Evolutionary conservation across 2,113 vertebrate genomes (phyloP), one percentile per base, ranked within the genome.

Genomic region (Pangasianodon gigas): DNA sequence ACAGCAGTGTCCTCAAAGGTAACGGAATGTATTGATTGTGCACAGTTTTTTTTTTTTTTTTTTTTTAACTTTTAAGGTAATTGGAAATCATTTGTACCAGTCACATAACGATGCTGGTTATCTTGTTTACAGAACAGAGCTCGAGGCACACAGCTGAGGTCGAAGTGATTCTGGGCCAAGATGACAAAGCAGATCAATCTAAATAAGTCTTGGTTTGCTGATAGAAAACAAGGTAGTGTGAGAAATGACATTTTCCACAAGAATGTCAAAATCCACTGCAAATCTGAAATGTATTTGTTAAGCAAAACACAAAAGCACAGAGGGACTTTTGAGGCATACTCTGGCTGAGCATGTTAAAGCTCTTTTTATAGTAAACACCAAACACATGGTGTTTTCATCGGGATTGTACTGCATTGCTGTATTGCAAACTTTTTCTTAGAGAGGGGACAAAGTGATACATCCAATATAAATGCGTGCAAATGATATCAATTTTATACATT

Each of bases 81-180:
- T 54, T n/a, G 48, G 46, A 54, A 74, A 74, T 32, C 26, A 58
- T 83, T 89, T 81, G 77, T 88, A 48, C 26, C 58, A 85, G 80
- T 84, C 14, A 9, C 11, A 56, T 88, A 69, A 71, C 4, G 4
- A 26, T 24, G 24, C 2, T 65, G 41, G 18, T 44, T 79, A 9
- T 65, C 54, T 85, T 56, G 21, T 83, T 90, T 85, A 14, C 86
- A 89, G 87, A 58, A 56, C 8, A 11, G 16, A 89, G 83, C 75
- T 54, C 54, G 58, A 88, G 89, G 0, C 65, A 86, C 71, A 93
- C 92, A 1, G 95, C 95, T 0, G 95, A 96, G 91, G 94, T 96
- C 0, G 95, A 96, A 48, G 95, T 95, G 2, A 93, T 94, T 46
- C 92, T 95, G 0, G 94, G 96, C 71, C 89, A 92, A 0, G 95